Evolutionary conservation across 2,888 invertebrate genomes (phyloP).

Genomic region (Philhelius pedissequus): DNA sequence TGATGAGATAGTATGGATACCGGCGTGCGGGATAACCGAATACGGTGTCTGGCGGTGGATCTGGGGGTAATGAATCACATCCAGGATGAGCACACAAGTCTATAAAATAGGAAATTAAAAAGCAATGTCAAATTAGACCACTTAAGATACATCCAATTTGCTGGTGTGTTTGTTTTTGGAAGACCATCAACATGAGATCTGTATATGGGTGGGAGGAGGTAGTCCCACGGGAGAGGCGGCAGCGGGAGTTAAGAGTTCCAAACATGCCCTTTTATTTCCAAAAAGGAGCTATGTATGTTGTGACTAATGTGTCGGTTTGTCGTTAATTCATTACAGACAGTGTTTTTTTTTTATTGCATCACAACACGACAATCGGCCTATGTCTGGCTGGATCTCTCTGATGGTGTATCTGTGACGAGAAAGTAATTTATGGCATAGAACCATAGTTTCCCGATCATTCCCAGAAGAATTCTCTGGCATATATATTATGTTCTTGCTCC

Average conservation of each 20-base stretch:
- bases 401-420: slow-evolving; percentile 50
- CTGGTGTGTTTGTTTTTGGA: slow-evolving; percentile 4
- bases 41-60: not conserved
- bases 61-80: slow-evolving; percentile 47
- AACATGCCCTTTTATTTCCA: slow-evolving; percentile 46
- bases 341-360: slow-evolving; percentile 40
- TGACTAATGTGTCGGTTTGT: slow-evolving; percentile 67
- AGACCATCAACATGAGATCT: not conserved
- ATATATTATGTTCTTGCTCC: not conserved
- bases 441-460: slow-evolving; percentile 38
- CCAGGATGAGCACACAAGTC: slow-evolving; percentile 12
- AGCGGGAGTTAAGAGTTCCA: not conserved
- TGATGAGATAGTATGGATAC: not conserved
- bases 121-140: slow-evolving; percentile 64
- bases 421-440: slow-evolving; percentile 54
- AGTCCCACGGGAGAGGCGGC: not conserved
- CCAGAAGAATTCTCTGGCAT: slow-evolving; percentile 25
- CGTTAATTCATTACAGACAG: slow-evolving; percentile 55
- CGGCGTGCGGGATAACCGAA: not conserved
- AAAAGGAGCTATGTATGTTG: slow-evolving; percentile 53
- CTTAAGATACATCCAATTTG: slow-evolving; percentile 56
- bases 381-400: slow-evolving; percentile 1
- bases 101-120: slow-evolving; percentile 63
- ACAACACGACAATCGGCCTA: slow-evolving; percentile 40
- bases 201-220: too few relatives aligned